phyloP scores from a whole-genome alignment of 2,888 invertebrate species.

The Trichopria drosophilae region DNA sequence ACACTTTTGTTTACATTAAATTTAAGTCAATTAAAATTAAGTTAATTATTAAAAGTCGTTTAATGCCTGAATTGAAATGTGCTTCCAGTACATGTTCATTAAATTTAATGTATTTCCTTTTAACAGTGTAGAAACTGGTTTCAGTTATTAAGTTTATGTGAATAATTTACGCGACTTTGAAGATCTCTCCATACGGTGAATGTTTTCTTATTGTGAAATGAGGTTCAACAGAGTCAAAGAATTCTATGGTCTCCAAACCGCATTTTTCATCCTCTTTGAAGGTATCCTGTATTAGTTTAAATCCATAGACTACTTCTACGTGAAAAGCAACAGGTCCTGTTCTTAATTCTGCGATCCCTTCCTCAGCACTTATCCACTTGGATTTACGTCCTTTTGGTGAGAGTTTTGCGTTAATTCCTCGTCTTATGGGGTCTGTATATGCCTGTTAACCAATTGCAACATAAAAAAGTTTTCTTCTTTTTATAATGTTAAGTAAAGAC shows the following conservation, averaged over 20 bases:
- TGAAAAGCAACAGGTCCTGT: constrained; percentile 71
- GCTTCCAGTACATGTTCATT: no score
- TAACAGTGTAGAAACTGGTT: no score
- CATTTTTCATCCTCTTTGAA: constrained; percentile 74
- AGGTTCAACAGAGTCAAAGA: constrained; percentile 50
- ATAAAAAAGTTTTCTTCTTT: no score
- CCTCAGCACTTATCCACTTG: constrained; percentile 64
- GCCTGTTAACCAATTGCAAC: no score
- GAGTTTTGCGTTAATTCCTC: constrained; percentile 67
- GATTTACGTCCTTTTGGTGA: constrained; percentile 60
- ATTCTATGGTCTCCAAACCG: constrained; percentile 67
- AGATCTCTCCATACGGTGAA: constrained; percentile 58
- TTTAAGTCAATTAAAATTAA: no score
- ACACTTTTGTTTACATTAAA: no score
- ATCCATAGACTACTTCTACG: constrained; percentile 68
- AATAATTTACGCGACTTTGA: constrained; percentile 43
- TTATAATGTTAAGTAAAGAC: no score
- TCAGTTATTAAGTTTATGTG: no score
- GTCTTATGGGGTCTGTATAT: constrained; percentile 63
- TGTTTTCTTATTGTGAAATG: constrained; percentile 46
- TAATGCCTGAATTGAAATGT: no score
- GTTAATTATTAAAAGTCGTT: no score
- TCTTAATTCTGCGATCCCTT: constrained; percentile 65
- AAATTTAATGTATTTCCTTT: no score
- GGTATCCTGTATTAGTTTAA: constrained; percentile 69